Evolutionary conservation across 1,140 invertebrate species (phyloP), one percentile per base, ranked within the genome.

Genomic region (Arctopsyche grandis): DNA sequence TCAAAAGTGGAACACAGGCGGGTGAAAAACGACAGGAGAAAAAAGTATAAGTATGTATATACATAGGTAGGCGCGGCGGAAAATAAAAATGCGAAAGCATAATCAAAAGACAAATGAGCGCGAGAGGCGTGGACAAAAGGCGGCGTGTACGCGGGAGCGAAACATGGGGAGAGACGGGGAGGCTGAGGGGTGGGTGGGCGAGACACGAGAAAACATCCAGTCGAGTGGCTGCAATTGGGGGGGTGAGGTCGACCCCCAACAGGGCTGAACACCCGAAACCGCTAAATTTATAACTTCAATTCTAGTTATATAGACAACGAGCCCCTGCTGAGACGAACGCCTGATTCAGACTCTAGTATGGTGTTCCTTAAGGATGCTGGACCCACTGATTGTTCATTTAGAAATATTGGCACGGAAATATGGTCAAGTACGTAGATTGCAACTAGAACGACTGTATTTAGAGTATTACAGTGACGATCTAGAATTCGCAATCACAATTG

Each of bases 51-150:
- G 3, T 16, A 56, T 21, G 4, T 1, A 66, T 29, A 52, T 56
- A 76, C 14, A 43, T 77, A 79, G 58, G 19, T 60, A 38, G 76
- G 43, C 73, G 21, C 26, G 19, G 22, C 46, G 46, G 76, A 69
- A 70, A 78, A 73, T 69, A 78, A 75, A 81, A 79, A 79, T 77
- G 74, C 69, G 66, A 79, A 73, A 77, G 80, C 78, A 74, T 74
- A 74, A 81, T 81, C 80, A 81, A 81, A 81, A 81, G 80, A 81
- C 80, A 81, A 81, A 81, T 81, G 80, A 81, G 80, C 77, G 77
- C 77, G 63, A 81, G 80, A 81, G 77, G 80, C 77, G 44, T 77
- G 71, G 74, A 81, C 77, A 81, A 81, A 81, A 81, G 80, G 69
- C 77, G 77, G 73, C 66, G 80, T 79, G 58, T 12, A 69, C 69